These are phyloP conservation scores for Drosophila lutescens DNA, from an alignment of 2,888 invertebrate species.

Conservation along the genomic window DNA sequence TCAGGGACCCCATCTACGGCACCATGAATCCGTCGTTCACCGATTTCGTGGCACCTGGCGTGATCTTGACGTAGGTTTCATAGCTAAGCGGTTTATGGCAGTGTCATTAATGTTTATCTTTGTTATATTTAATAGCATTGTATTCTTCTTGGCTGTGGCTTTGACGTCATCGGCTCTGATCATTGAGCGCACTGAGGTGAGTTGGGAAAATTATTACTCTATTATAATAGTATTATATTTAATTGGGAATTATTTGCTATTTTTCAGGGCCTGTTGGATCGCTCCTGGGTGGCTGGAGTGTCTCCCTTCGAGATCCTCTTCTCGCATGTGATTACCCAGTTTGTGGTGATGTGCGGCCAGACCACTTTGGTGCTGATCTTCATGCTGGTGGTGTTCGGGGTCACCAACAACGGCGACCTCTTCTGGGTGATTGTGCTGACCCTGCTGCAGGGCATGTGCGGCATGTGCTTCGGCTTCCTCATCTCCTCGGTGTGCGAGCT, in stretches of 20 bases:
- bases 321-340: conserved; percentile 97
- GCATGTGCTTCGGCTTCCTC: conserved; percentile 98
- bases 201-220: conserved; percentile 11
- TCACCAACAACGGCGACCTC: conserved; percentile 95
- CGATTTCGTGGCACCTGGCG: conserved; percentile 98
- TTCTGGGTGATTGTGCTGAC: conserved; percentile 93
- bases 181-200: conserved; percentile 92
- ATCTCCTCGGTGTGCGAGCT: conserved; percentile 96
- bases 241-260: background rate
- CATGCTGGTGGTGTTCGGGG: conserved; percentile 95
- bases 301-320: conserved; percentile 95
- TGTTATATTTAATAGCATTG: conserved; percentile 88
- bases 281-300: conserved; percentile 97
- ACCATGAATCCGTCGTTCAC: conserved; percentile 96
- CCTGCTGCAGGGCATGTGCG: conserved; percentile 95
- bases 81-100: conserved; percentile 6
- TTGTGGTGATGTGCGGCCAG: conserved; percentile 97
- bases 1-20: conserved; percentile 95
- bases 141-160: conserved; percentile 97
- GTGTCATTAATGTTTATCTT: conserved; percentile 6
- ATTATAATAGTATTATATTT: background rate
- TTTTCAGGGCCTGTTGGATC: conserved; percentile 90
- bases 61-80: conserved; percentile 93
- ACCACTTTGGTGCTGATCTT: conserved; percentile 95
- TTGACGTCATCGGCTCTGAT: conserved; percentile 96